These are phyloP conservation scores for Aproaerema taeniolella DNA, from an alignment of 2,888 invertebrate genomes.

Conservation along the genomic window DNA sequence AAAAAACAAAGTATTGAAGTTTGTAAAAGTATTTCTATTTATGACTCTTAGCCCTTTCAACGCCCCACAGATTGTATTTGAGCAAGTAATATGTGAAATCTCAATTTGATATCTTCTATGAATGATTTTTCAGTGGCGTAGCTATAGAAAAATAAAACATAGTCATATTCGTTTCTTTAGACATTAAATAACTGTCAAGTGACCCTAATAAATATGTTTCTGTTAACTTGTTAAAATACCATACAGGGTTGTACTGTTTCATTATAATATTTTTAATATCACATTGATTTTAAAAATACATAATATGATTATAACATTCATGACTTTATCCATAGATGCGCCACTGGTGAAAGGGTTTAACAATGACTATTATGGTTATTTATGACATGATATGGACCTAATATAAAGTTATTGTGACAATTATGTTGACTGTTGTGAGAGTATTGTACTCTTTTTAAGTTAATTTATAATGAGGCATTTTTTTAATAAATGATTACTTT, in stretches of 20 bases:
- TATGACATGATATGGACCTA: conserved; percentile 1
- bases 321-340: too few relatives aligned
- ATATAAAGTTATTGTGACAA: conserved; percentile 10
- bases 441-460: conserved; percentile 48
- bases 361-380: too few relatives aligned
- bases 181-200: too few relatives aligned
- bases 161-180: too few relatives aligned
- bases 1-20: conserved; percentile 29
- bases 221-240: too few relatives aligned
- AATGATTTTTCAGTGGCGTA: conserved; percentile 2
- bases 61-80: background rate
- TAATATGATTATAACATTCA: too few relatives aligned
- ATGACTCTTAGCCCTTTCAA: conserved; percentile 3
- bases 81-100: conserved; percentile 2
- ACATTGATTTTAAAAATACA: too few relatives aligned
- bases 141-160: background rate
- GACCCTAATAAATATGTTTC: too few relatives aligned
- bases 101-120: too few relatives aligned
- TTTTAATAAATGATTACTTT: conserved; percentile 57
- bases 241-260: too few relatives aligned
- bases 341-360: background rate
- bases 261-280: too few relatives aligned
- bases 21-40: conserved; percentile 16
- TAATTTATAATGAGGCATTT: conserved; percentile 71
- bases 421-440: conserved; percentile 48